A percentile compares a stretch with the other conserved stretches of the same genome.
Conservation (phyloP, 2,888 invertebrate genomes). For the Ptilodon capucinus region DNA sequence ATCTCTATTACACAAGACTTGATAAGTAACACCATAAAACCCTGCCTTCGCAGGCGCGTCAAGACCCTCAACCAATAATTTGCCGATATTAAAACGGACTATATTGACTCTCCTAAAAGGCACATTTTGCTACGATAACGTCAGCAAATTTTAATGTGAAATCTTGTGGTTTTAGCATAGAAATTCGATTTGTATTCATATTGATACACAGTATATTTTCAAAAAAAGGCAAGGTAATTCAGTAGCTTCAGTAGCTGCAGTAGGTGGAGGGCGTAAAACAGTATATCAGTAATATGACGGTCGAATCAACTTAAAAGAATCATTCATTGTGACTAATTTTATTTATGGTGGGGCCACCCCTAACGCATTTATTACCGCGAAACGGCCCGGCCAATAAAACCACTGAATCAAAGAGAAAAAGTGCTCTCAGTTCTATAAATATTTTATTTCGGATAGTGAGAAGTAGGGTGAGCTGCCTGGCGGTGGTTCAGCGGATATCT, state of each 20-base stretch:
- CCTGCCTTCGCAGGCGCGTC: no score
- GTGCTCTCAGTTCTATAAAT: conserved; percentile 78
- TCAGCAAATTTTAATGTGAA: no score
- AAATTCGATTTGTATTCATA: no score
- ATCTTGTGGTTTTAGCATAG: no score
- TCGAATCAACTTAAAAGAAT: conserved; percentile 55
- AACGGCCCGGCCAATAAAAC: conserved; percentile 78
- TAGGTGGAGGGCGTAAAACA: no score
- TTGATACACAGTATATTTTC: no score
- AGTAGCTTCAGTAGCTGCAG: no score
- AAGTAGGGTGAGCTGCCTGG: conserved; percentile 52
- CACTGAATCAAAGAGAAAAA: conserved; percentile 83
- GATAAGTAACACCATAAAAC: conserved; percentile 30
- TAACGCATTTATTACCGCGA: conserved; percentile 74
- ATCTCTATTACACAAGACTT: conserved; percentile 36
- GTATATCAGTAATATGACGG: conserved; percentile 47
- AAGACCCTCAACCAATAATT: no score
- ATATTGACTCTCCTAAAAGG: no score
- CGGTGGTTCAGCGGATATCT: conserved; percentile 22
- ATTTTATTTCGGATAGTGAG: conserved; percentile 82
- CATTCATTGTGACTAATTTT: conserved; percentile 77
- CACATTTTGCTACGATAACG: no score
- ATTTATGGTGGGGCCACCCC: conserved; percentile 67
- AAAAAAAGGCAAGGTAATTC: no score
- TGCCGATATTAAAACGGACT: no score